Evolutionary conservation across 2,797 vertebrate genomes (phyloP), one percentile per base, ranked within the genome.

Genomic region (Mus spretus): DNA sequence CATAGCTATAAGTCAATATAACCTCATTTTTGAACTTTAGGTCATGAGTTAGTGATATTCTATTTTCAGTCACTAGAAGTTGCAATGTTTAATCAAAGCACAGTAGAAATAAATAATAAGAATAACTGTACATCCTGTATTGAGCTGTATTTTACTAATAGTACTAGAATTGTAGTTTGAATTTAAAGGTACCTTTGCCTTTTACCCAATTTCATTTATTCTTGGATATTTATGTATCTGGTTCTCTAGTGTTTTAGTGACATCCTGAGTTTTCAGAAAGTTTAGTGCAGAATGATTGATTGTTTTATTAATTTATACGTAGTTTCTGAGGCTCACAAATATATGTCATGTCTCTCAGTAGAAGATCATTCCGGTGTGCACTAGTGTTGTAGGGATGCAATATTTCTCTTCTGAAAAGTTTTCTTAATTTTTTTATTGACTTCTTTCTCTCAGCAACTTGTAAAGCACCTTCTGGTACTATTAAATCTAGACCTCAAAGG

Each of bases 141-240:
- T 59, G 0, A 40, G 12, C 0, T 24, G 6, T 26, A 1, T 26
- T 19, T 10, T 50, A 50, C 3, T 65, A 63, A 37, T 4, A n/a
- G 28, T 11, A 50, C n/a, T 65, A 34, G 11, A 87, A 44, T 3
- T 15, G 6, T 24, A 59, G 11, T 8, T 59, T 81, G 55, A 40
- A 78, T 87, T 92, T 50, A 80, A 88, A 81, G 28, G 26, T 19
- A 10, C 26, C 37, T 15, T 1, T 89, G 6, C 5, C 26, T 28
- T 10, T 67, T 92, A 82, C 5, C 1, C 50, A 96, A 40, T 12
- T 95, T 93, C 7, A 9, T 70, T 79, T 92, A 28, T 81, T 67
- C 1, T 17, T 72, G 28, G 26, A 83, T 10, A n/a, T 92, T 72
- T 92, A 72, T 63, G 63, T 70, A 3, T 65, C 47, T 63, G 70